Evolutionary conservation across 2,888 invertebrate species (phyloP).

Genomic region (Nudaria mundana): DNA sequence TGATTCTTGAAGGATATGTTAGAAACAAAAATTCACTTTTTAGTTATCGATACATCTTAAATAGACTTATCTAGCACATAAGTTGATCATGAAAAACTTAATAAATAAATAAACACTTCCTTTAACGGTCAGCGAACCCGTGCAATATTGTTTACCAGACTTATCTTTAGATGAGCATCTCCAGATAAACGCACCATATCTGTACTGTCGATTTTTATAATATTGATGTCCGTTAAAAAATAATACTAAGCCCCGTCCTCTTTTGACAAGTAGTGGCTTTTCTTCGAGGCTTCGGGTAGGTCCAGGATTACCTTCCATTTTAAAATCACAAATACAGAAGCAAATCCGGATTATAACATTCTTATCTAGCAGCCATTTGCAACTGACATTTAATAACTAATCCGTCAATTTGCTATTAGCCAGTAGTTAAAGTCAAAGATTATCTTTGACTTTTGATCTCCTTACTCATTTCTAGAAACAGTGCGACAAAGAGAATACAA

Average conservation of each 20-base stretch:
- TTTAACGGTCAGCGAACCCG: background rate
- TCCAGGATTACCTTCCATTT: background rate
- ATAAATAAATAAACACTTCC: background rate
- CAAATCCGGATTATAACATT: background rate
- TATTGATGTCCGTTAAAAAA: background rate
- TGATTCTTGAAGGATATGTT: background rate
- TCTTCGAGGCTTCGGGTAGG: background rate
- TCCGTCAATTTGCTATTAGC: background rate
- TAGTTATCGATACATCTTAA: background rate
- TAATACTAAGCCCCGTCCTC: background rate
- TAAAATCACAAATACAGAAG: background rate
- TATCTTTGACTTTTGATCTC: background rate
- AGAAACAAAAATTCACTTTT: background rate
- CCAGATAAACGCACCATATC: background rate
- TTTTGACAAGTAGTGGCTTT: background rate
- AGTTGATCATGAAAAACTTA: background rate
- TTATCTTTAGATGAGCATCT: background rate
- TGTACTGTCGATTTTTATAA: background rate
- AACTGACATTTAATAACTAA: background rate
- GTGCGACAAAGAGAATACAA: too few species aligned
- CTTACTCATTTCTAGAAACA: background rate
- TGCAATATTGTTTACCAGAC: background rate
- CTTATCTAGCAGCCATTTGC: background rate
- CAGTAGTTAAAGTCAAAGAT: background rate
- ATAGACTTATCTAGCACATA: background rate